Evolutionary conservation across 2,888 invertebrate genomes (phyloP).

Genomic region (Drosophila macrothrix): DNA sequence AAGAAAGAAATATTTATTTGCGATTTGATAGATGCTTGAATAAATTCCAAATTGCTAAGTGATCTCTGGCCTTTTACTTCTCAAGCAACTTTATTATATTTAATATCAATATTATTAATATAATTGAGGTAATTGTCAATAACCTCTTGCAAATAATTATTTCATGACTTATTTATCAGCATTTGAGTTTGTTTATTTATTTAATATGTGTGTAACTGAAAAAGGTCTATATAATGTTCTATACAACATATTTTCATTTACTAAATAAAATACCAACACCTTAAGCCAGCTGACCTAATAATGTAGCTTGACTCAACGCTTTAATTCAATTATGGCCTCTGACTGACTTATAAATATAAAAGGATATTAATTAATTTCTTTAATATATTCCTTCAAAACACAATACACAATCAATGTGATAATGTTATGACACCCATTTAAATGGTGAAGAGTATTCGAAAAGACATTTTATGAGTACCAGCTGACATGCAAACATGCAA

Average conservation of each 20-base stretch:
- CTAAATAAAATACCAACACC: background rate
- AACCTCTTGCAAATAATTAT: background rate
- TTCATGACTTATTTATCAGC: background rate
- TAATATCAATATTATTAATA: background rate
- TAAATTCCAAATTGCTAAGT: background rate
- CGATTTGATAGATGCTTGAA: background rate
- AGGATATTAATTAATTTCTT: background rate
- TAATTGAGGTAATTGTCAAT: background rate
- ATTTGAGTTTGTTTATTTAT: background rate
- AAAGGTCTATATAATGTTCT: background rate
- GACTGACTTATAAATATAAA: background rate
- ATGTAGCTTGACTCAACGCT: background rate
- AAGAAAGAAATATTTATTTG: background rate
- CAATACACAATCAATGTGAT: conserved; percentile 17
- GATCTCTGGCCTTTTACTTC: too few relatives aligned
- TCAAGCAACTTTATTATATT: background rate
- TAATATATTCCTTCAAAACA: background rate
- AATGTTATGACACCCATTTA: conserved; percentile 22
- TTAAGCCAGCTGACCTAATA: background rate
- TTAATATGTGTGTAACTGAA: background rate
- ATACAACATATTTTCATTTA: background rate
- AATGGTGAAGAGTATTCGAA: conserved; percentile 26
- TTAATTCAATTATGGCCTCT: background rate
- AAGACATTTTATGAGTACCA: conserved; percentile 40
- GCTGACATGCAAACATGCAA: conserved; percentile 68